Percentiles rank a stretch among this genome's conserved stretches.
These are phyloP conservation scores for Siderastrea siderea DNA, from an alignment of 92 coral and sea anemone species.

Conservation along the genomic window DNA sequence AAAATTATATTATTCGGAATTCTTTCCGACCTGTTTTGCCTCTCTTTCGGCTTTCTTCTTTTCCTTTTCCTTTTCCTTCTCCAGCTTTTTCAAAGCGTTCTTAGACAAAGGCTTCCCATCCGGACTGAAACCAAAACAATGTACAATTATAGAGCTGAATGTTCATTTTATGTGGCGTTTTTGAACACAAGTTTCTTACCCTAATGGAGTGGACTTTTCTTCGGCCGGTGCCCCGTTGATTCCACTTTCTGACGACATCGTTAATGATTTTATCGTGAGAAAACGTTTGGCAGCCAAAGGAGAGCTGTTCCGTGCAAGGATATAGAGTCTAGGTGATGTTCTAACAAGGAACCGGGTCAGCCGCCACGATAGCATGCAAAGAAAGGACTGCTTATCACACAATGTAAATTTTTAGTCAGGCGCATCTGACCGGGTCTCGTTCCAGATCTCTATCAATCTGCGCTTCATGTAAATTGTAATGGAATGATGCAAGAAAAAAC, in stretches of 20 bases:
- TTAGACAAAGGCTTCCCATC: conserved; percentile 97
- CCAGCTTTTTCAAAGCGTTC: conserved; percentile 94
- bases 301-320: not conserved
- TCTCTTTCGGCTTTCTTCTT: conserved; percentile 95
- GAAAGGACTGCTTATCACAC: not conserved
- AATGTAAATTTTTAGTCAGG: conserved; percentile 32
- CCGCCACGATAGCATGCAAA: conserved; percentile 45
- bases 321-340: not conserved
- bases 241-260: conserved; percentile 45
- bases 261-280: not conserved
- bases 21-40: conserved; percentile 83
- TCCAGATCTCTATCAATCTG: not conserved
- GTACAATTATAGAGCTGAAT: not conserved
- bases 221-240: conserved; percentile 31
- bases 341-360: conserved; percentile 9
- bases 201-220: conserved; percentile 25
- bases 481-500: not conserved
- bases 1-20: not conserved
- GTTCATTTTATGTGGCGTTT: not conserved
- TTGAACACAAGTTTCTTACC: not conserved
- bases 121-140: conserved; percentile 68
- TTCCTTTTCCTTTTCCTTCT: conserved; percentile 96
- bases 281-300: conserved; percentile 21
- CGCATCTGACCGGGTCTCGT: conserved; percentile 30
- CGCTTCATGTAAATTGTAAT: not conserved